Evolutionary conservation across 2,113 vertebrate genomes (phyloP).

Genomic region (Syngnathus scovelli): DNA sequence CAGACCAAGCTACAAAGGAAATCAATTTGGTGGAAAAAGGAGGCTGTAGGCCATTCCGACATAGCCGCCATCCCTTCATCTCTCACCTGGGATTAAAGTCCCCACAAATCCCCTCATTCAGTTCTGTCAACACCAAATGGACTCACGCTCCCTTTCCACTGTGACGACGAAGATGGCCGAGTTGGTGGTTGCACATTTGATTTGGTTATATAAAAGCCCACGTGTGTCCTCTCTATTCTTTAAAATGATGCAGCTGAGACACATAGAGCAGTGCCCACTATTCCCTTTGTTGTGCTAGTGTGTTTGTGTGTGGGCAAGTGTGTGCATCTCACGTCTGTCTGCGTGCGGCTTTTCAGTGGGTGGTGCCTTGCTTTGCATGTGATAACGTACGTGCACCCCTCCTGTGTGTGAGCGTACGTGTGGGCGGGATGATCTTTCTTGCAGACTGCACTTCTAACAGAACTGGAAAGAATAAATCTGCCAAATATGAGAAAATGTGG

Average conservation of each 20-base stretch:
- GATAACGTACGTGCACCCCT: neutral
- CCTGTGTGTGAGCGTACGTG: conserved; percentile 4
- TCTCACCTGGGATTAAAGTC: conserved; percentile 38
- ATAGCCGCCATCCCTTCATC: conserved; percentile 19
- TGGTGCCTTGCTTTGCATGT: conserved; percentile 24
- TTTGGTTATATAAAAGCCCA: conserved; percentile 35
- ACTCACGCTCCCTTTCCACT: neutral
- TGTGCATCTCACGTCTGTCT: neutral
- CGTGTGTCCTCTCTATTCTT: conserved; percentile 30
- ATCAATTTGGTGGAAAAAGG: conserved; percentile 34
- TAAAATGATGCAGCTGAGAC: conserved; percentile 39
- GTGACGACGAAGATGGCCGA: conserved; percentile 11
- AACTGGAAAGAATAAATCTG: conserved; percentile 42
- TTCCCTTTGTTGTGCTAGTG: conserved; percentile 25
- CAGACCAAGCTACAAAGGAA: conserved; percentile 30
- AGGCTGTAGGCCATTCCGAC: conserved; percentile 17
- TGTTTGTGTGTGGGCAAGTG: conserved; percentile 1
- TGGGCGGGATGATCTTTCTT: conserved; percentile 45
- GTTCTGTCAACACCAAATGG: conserved; percentile 16
- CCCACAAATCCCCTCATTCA: conserved; percentile 31
- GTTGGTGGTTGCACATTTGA: conserved; percentile 3
- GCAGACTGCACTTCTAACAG: conserved; percentile 33
- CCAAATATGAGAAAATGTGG: conserved; percentile 45
- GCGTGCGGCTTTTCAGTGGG: conserved; percentile 7
- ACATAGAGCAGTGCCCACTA: conserved; percentile 28